Evolutionary conservation across 1,140 invertebrate species (phyloP).

Genomic region (Ylistrum balloti): DNA sequence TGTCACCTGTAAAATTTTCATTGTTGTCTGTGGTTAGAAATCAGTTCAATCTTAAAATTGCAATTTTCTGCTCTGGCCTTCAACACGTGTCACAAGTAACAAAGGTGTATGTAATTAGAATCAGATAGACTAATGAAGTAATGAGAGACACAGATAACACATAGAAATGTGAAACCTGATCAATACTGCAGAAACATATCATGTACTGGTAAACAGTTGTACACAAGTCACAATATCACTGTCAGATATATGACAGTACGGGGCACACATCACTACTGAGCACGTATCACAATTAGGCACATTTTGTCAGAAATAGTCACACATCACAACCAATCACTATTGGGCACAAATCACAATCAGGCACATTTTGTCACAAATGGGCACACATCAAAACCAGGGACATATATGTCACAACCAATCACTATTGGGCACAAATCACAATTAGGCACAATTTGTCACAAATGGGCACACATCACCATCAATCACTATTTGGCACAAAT

Average conservation of each 20-base stretch:
- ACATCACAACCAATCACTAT: no score
- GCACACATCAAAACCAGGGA: no score
- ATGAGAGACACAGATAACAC: background rate
- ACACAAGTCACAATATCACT: background rate
- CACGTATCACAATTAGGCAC: no score
- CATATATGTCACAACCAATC: no score
- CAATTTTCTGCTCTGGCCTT: background rate
- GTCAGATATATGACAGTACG: background rate
- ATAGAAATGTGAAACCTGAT: background rate
- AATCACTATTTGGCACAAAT: no score
- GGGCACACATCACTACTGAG: no score
- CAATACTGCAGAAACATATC: background rate
- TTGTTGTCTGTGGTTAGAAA: conserved; percentile 18
- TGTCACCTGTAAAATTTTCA: background rate
- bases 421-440: no score
- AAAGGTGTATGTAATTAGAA: background rate
- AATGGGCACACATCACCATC: no score
- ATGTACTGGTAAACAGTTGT: background rate
- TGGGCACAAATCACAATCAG: no score
- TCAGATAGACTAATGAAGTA: background rate
- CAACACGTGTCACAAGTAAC: background rate
- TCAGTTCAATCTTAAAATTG: background rate
- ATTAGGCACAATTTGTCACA: no score
- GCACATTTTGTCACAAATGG: no score
- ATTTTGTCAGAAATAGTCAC: no score